Evolutionary conservation across 2,797 vertebrate species (phyloP), one percentile per base, ranked within the genome.

Genomic region (Argentina silus): DNA sequence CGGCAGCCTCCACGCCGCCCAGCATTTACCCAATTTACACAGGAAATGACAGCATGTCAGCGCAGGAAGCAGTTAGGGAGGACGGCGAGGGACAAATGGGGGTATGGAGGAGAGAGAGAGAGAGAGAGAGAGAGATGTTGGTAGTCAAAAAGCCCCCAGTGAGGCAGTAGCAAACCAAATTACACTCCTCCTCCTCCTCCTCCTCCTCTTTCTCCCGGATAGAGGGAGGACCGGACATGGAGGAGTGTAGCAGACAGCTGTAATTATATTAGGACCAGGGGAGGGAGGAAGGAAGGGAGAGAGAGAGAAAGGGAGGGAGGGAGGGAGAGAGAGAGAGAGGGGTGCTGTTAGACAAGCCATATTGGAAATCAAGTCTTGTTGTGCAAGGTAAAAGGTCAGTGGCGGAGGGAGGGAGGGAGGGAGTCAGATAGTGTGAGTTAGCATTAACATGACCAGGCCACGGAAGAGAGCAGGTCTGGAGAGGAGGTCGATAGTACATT

Each of bases 291-390:
- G 62, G 66, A 77, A 76, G 50, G 67, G 67, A 66, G 70, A 60
- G 50, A 3, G 63, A 10, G 57, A 17, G 7, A 21, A 27, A 9
- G 48, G 70, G 64, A 43, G 59, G 45, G 67, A 64, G 74, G 78
- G 70, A 61, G 36, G 76, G 83, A 78, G 65, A 51, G 12, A 43
- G 59, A 56, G 60, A 57, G 74, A 77, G 71, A 57, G 44, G 76
- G 85, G 80, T 62, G 83, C 86, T 86, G 82, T 80, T 81, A 86
- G 84, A 88, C 87, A 85, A 86, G 82, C 85, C 84, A 66, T 83
- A 90, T 91, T 90, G 87, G 90, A 91, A 90, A 90, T 88, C 86
- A 86, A 88, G 91, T 90, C 88, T 89, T 79, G 85, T 87, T 87
- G 76, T 48, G 85, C 14, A 57, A 86, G 81, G 85, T 83, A 63